Conservation (phyloP, 2,113 vertebrate genomes). For the Cathartes aura region DNA sequence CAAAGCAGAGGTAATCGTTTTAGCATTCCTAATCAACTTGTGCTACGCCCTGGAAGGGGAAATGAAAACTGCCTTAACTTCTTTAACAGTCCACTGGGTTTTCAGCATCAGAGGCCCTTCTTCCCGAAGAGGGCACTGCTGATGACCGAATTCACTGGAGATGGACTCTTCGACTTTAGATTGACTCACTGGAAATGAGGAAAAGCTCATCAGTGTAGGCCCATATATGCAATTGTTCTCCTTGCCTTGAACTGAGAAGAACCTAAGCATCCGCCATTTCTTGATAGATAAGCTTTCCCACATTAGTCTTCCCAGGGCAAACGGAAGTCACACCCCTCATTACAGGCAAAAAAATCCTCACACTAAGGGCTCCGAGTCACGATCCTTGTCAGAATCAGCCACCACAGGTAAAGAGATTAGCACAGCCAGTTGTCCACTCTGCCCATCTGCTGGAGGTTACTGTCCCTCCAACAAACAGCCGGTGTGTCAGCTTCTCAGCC, state of each 20-base stretch:
- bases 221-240: not conserved
- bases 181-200: not conserved
- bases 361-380: not conserved
- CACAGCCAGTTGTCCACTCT: not conserved
- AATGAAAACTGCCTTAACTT: not conserved
- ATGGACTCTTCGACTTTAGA: not conserved
- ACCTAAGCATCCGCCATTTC: rapidly evolving
- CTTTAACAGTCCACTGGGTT: not conserved
- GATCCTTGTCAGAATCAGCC: not conserved
- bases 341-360: too few relatives aligned
- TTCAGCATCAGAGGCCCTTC: not conserved
- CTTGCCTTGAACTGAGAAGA: not conserved
- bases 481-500: not conserved
- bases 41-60: not conserved
- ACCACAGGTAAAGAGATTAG: not conserved
- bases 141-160: not conserved
- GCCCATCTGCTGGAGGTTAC: not conserved
- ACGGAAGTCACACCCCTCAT: not conserved
- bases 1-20: not conserved
- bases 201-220: not conserved
- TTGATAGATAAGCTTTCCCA: not conserved
- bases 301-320: not conserved
- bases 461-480: not conserved
- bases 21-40: not conserved
- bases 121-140: not conserved